Percentiles rank a stretch among this genome's conserved stretches.
phyloP scores from a whole-genome alignment of 2,113 vertebrate species.

The Sarotherodon lohbergeri region DNA sequence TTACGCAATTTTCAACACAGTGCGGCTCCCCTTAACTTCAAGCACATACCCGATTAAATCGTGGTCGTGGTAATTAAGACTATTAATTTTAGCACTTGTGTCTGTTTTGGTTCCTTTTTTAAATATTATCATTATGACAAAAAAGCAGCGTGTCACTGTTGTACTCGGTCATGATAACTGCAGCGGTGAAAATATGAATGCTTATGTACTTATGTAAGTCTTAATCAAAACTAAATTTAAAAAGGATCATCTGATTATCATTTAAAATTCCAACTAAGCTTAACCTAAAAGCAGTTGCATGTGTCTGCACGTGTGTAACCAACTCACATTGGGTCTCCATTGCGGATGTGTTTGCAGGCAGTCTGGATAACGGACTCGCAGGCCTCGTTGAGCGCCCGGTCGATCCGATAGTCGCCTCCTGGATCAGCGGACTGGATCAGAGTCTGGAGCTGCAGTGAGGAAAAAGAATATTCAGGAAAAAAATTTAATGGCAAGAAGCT shows the following conservation, averaged over 20 bases:
- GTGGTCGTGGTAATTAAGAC: not conserved
- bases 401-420: conserved; percentile 92
- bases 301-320: no score
- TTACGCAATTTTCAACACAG: not conserved
- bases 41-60: not conserved
- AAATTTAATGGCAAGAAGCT: not conserved
- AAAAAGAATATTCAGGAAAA: not conserved
- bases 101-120: not conserved
- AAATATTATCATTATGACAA: not conserved
- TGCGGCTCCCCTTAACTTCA: not conserved
- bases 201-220: not conserved
- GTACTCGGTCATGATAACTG: not conserved
- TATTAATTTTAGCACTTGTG: not conserved
- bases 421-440: conserved; percentile 94
- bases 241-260: not conserved
- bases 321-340: conserved; percentile 92
- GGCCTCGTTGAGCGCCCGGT: conserved; percentile 92
- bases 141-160: not conserved
- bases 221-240: not conserved
- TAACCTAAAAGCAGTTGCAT: not conserved
- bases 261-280: not conserved
- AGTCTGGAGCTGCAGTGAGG: conserved; percentile 80
- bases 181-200: not conserved
- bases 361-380: conserved; percentile 97
- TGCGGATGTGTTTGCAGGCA: conserved; percentile 95